Percentiles rank a stretch among this genome's conserved stretches.
phyloP scores from a whole-genome alignment of 2,888 invertebrate species.

The Spicauda simplicius region DNA sequence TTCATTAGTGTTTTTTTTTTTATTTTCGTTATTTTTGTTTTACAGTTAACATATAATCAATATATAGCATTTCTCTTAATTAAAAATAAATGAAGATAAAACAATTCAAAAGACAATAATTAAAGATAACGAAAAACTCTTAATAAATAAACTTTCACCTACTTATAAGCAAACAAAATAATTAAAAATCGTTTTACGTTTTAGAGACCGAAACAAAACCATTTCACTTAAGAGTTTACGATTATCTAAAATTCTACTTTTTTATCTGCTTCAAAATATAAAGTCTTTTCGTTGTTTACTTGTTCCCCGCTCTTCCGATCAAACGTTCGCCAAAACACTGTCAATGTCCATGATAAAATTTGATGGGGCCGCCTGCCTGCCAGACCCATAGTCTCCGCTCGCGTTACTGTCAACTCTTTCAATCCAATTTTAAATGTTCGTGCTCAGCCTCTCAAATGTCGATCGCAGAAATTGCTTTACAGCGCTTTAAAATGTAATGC shows the following conservation, averaged over 20 bases:
- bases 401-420: conserved; percentile 61
- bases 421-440: conserved; percentile 51
- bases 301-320: conserved; percentile 41
- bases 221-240: background rate
- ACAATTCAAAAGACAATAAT: too few species aligned
- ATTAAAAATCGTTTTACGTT: background rate
- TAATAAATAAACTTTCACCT: too few species aligned
- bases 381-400: conserved; percentile 55
- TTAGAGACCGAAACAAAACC: background rate
- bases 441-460: conserved; percentile 38
- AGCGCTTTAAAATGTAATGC: conserved; percentile 29
- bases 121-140: too few species aligned
- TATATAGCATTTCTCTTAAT: too few species aligned
- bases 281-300: conserved; percentile 28
- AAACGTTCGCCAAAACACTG: conserved; percentile 71
- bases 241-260: background rate
- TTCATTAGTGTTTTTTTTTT: too few species aligned
- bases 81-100: too few species aligned
- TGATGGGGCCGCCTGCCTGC: conserved; percentile 60
- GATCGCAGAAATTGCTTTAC: conserved; percentile 38
- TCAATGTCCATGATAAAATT: conserved; percentile 77
- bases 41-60: too few species aligned
- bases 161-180: background rate
- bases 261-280: background rate
- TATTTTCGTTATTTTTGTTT: too few species aligned